Percentiles rank a stretch among this genome's conserved stretches.
These are phyloP conservation scores for Boleophthalmus pectinirostris DNA, from an alignment of 2,113 vertebrate species.

Conservation along the genomic window DNA sequence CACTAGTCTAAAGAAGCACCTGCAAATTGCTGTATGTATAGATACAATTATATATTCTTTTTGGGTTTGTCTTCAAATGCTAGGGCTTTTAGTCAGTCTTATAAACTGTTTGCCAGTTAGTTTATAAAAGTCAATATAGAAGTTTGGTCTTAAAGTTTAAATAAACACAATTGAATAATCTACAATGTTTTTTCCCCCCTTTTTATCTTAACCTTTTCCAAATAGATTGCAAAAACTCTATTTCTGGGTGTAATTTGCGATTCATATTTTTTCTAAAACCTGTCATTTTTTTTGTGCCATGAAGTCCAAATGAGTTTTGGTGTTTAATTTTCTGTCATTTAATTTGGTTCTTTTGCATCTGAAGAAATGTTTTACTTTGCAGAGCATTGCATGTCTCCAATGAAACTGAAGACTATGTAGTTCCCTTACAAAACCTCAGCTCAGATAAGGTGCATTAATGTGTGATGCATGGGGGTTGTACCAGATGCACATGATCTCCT, in stretches of 20 bases:
- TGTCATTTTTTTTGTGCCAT: background rate
- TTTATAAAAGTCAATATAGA: background rate
- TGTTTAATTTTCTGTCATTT: background rate
- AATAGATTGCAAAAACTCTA: background rate
- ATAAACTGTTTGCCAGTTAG: background rate
- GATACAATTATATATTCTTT: background rate
- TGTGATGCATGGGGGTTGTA: slow-evolving; percentile 49
- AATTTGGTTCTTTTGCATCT: background rate
- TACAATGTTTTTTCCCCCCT: background rate
- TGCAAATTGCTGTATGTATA: background rate
- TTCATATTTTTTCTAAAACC: background rate
- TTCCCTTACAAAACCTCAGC: background rate
- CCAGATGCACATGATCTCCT: slow-evolving; percentile 65
- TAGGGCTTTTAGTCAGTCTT: background rate
- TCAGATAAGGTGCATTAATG: background rate
- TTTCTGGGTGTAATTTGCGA: background rate
- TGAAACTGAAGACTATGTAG: background rate
- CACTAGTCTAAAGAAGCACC: no score
- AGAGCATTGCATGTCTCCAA: background rate
- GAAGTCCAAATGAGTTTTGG: background rate
- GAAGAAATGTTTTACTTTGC: background rate
- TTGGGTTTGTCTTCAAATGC: background rate
- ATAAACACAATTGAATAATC: no score
- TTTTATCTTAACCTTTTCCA: no score
- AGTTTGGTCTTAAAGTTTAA: no score